Percentiles rank a stretch among this genome's conserved stretches.
phyloP scores from a whole-genome alignment of 2,888 invertebrate species.

The Stratiomys singularior region DNA sequence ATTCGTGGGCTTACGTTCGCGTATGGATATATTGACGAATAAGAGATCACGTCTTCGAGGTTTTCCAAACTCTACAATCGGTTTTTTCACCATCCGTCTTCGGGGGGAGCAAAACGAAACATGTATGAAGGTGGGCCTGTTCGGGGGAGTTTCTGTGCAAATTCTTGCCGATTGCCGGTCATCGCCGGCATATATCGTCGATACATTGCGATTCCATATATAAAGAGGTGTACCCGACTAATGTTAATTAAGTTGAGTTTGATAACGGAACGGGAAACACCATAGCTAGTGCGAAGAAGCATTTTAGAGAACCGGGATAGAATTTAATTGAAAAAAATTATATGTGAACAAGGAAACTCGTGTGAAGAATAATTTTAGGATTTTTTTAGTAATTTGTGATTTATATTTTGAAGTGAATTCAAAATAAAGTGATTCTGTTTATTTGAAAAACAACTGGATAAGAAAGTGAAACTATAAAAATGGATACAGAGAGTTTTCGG shows the following conservation, averaged over 20 bases:
- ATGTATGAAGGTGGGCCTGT: neutral
- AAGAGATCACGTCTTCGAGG: neutral
- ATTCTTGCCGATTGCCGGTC: neutral
- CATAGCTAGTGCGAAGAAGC: neutral
- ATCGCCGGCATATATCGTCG: neutral
- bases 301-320: neutral
- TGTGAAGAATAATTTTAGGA: neutral
- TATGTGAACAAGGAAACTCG: neutral
- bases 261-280: slow-evolving; percentile 18
- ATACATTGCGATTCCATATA: slow-evolving; percentile 14
- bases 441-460: neutral
- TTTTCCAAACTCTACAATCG: neutral
- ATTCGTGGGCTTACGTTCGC: neutral
- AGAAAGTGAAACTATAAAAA: slow-evolving; percentile 60
- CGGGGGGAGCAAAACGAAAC: neutral
- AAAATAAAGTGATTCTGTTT: neutral
- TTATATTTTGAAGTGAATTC: neutral
- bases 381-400: neutral
- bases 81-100: slow-evolving; percentile 1
- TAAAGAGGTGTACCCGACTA: slow-evolving; percentile 2
- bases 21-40: neutral
- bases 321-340: neutral
- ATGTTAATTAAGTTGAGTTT: slow-evolving; percentile 37
- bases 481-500: slow-evolving; percentile 82
- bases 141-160: slow-evolving; percentile 21